Percentiles rank a stretch among this genome's conserved stretches.
Conservation (phyloP, 2,113 vertebrate species). For the Protobothrops mucrosquamatus region DNA sequence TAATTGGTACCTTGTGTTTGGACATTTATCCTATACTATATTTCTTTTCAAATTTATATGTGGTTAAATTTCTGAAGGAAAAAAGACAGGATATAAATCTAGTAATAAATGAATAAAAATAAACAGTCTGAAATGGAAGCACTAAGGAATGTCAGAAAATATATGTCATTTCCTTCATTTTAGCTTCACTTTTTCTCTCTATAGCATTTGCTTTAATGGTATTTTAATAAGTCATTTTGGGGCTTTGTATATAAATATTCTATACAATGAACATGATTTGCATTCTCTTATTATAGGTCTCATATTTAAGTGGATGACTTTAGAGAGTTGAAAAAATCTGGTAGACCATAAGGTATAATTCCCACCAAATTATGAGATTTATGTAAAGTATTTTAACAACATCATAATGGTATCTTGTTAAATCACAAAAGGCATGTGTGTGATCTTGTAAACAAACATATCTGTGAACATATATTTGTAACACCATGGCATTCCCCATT, state of each 20-base stretch:
- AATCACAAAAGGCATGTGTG: not conserved
- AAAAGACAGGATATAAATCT: not conserved
- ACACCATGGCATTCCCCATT: not conserved
- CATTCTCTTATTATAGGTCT: not conserved
- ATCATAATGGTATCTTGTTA: not conserved
- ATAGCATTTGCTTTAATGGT: not conserved
- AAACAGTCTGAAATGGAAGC: not conserved
- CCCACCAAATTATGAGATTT: not conserved
- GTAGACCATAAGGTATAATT: not conserved
- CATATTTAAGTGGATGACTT: not conserved
- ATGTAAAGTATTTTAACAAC: not conserved
- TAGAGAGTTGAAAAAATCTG: rapidly evolving
- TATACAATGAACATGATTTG: not conserved
- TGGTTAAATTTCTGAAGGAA: not conserved
- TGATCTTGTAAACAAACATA: no score
- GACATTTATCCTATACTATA: not conserved
- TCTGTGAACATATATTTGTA: not conserved
- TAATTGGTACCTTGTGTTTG: not conserved
- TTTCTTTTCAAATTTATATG: not conserved
- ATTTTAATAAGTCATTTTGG: constrained; percentile 1
- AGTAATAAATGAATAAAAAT: not conserved
- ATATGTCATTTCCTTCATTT: not conserved
- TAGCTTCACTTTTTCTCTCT: not conserved
- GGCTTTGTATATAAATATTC: not conserved
- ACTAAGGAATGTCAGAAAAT: constrained; percentile 9